Conservation (phyloP, 2,797 vertebrate species). For the Macroramphosus scolopax region DNA sequence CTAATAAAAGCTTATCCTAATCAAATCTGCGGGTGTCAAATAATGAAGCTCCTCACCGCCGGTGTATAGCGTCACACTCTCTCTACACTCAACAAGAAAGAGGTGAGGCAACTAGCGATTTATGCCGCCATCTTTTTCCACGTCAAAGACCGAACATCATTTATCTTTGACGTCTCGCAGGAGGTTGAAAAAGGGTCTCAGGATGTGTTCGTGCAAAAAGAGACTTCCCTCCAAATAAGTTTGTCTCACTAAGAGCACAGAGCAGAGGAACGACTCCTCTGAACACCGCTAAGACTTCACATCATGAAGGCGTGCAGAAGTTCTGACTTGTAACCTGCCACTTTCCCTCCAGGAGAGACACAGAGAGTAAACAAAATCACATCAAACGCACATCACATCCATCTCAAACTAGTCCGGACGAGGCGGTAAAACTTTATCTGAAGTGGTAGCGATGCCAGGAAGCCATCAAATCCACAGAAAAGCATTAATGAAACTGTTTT, state of each 20-base stretch:
- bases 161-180: conserved; percentile 46
- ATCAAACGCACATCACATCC: conserved; percentile 72
- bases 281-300: conserved; percentile 31
- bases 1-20: conserved; percentile 79
- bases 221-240: conserved; percentile 41
- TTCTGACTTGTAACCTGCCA: conserved; percentile 61
- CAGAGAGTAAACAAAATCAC: conserved; percentile 66
- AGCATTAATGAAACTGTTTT: conserved; percentile 76
- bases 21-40: conserved; percentile 71
- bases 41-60: conserved; percentile 60
- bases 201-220: conserved; percentile 43
- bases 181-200: conserved; percentile 52
- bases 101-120: conserved; percentile 52
- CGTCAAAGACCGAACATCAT: conserved; percentile 63
- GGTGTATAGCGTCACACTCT: conserved; percentile 56
- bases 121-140: conserved; percentile 48
- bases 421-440: conserved; percentile 71
- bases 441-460: conserved; percentile 66
- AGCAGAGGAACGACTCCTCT: conserved; percentile 40
- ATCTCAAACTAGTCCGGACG: conserved; percentile 70
- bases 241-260: conserved; percentile 51
- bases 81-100: conserved; percentile 40
- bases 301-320: conserved; percentile 50
- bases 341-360: conserved; percentile 58
- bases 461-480: conserved; percentile 72